These are phyloP conservation scores for Heterotis niloticus DNA, from an alignment of 2,113 vertebrate species.

Conservation along the genomic window DNA sequence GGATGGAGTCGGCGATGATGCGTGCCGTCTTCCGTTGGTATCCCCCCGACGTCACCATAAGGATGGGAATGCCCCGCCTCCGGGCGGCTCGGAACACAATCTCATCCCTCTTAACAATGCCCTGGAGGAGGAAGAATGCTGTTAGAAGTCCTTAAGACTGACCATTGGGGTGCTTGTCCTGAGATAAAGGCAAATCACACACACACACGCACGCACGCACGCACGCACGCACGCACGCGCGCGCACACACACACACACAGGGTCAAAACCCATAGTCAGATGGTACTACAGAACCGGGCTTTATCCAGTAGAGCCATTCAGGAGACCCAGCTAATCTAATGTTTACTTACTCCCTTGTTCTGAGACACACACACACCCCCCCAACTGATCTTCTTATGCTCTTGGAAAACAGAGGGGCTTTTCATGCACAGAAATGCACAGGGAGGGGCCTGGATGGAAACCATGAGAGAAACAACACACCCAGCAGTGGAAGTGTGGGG, in stretches of 20 bases:
- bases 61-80: conserved; percentile 71
- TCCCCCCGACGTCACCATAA: conserved; percentile 92
- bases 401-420: conserved; percentile 17
- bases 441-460: conserved; percentile 21
- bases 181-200: no score
- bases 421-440: not conserved
- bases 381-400: not conserved
- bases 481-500: conserved; percentile 3
- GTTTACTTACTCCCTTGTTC: not conserved
- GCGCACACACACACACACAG: not conserved
- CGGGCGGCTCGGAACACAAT: conserved; percentile 78
- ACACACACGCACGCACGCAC: not conserved
- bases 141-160: not conserved
- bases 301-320: no score
- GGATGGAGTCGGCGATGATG: conserved; percentile 92
- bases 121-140: conserved; percentile 56
- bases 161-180: no score
- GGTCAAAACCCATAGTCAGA: no score
- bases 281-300: no score
- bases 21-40: conserved; percentile 91
- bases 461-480: conserved; percentile 6
- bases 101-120: conserved; percentile 85
- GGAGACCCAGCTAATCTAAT: no score
- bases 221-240: no score
- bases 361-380: not conserved